Percentiles rank a stretch among this genome's conserved stretches.
Conservation (phyloP, 1,140 invertebrate genomes). For the Euschistus heros region DNA sequence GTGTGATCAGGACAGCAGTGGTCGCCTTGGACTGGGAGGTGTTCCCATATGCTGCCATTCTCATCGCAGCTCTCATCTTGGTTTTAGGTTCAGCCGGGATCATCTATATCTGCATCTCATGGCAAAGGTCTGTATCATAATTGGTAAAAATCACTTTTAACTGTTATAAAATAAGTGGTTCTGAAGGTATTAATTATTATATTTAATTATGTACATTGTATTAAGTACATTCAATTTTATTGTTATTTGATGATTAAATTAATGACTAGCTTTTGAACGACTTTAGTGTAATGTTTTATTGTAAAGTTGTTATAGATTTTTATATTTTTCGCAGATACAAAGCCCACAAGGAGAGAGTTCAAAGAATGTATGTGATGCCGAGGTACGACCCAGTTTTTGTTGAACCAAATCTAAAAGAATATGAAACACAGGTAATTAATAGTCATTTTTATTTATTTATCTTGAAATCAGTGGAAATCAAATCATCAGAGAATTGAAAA, state of each 20-base stretch:
- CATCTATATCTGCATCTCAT: constrained; percentile 82
- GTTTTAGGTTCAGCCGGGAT: constrained; percentile 74
- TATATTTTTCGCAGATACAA: constrained; percentile 49
- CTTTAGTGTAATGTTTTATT: background rate
- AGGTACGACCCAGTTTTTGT: constrained; percentile 71
- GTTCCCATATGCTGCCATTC: constrained; percentile 75
- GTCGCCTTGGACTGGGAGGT: constrained; percentile 56
- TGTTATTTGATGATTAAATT: background rate
- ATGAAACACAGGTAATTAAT: constrained; percentile 57
- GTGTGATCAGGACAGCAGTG: constrained; percentile 41
- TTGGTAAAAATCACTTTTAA: too few species aligned
- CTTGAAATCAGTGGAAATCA: too few species aligned
- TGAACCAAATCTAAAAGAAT: constrained; percentile 66
- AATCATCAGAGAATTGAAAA: too few species aligned
- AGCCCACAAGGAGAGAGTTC: constrained; percentile 65
- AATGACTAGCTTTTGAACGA: background rate
- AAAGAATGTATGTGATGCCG: constrained; percentile 57
- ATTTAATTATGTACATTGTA: too few species aligned
- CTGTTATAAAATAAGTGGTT: too few species aligned
- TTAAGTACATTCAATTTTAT: too few species aligned
- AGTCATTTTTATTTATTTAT: background rate
- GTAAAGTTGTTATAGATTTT: too few species aligned
- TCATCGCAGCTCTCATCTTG: constrained; percentile 75
- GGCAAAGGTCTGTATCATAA: constrained; percentile 57
- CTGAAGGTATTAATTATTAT: too few species aligned